A percentile compares a stretch with the other conserved stretches of the same genome.
phyloP scores from a whole-genome alignment of 2,113 vertebrate species.

The Muscicapa adusta region DNA sequence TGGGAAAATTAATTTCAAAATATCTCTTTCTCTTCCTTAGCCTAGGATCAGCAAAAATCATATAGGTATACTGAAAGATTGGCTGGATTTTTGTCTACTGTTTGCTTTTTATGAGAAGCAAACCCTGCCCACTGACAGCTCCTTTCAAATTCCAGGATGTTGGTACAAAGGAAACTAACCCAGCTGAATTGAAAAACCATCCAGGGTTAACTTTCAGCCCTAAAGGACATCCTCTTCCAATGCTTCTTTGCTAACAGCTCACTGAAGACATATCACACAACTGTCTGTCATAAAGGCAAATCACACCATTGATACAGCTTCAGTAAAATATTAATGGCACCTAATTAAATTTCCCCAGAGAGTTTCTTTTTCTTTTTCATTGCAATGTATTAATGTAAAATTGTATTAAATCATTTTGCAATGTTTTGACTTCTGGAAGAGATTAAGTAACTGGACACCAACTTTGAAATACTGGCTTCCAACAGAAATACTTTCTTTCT shows the following conservation, averaged over 20 bases:
- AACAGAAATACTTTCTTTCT: conserved; percentile 25
- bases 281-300: background rate
- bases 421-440: conserved; percentile 22
- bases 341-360: background rate
- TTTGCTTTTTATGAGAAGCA: background rate
- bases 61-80: background rate
- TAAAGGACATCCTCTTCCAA: background rate
- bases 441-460: conserved; percentile 19
- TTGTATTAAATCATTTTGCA: conserved; percentile 1
- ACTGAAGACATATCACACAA: background rate
- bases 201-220: background rate
- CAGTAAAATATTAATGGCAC: background rate
- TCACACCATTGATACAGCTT: background rate
- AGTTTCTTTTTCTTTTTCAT: background rate
- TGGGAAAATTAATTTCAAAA: background rate
- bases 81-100: background rate
- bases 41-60: background rate
- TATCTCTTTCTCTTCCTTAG: background rate
- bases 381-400: background rate
- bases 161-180: background rate
- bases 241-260: background rate
- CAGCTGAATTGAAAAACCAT: background rate
- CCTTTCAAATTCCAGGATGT: background rate
- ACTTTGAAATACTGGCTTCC: background rate
- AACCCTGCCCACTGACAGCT: background rate